A percentile compares a stretch with the other conserved stretches of the same genome.
Evolutionary conservation across 2,888 invertebrate species (phyloP).

Genomic region (Agrochola macilenta): DNA sequence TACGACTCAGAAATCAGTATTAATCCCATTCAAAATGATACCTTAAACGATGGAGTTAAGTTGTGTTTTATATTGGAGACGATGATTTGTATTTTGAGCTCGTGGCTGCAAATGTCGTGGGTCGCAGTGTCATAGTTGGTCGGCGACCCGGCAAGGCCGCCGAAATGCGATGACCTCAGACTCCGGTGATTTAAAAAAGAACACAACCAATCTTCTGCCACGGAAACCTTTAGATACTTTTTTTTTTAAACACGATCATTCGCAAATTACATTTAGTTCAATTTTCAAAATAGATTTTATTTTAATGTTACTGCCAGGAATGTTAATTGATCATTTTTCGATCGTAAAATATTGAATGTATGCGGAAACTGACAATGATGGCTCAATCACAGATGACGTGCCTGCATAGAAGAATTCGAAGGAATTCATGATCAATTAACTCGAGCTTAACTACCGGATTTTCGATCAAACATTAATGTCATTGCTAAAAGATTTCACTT

Average conservation of each 20-base stretch:
- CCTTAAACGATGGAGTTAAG: conserved; percentile 63
- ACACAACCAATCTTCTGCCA: conserved; percentile 64
- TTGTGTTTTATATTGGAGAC: conserved; percentile 56
- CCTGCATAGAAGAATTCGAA: conserved; percentile 48
- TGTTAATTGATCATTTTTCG: conserved; percentile 61
- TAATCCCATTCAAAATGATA: conserved; percentile 60
- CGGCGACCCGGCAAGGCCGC: conserved; percentile 90
- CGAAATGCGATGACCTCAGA: conserved; percentile 87
- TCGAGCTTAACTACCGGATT: conserved; percentile 53
- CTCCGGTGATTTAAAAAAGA: conserved; percentile 71
- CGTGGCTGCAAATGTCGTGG: conserved; percentile 80
- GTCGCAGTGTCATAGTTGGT: conserved; percentile 83
- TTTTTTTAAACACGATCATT: conserved; percentile 52
- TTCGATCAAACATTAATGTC: conserved; percentile 58
- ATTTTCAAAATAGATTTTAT: conserved; percentile 46
- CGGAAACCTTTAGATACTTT: conserved; percentile 54
- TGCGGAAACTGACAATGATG: conserved; percentile 62
- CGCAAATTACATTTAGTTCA: conserved; percentile 57
- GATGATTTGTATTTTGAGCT: conserved; percentile 67
- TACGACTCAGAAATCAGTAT: conserved; percentile 51
- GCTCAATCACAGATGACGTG: conserved; percentile 58
- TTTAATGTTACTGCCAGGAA: conserved; percentile 45
- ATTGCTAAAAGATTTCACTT: conserved; percentile 64
- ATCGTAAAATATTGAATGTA: conserved; percentile 55
- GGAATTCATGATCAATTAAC: conserved; percentile 62